Evolutionary conservation across 1,140 invertebrate species (phyloP), one percentile per base, ranked within the genome.

Genomic region (Hypothenemus hampei): DNA sequence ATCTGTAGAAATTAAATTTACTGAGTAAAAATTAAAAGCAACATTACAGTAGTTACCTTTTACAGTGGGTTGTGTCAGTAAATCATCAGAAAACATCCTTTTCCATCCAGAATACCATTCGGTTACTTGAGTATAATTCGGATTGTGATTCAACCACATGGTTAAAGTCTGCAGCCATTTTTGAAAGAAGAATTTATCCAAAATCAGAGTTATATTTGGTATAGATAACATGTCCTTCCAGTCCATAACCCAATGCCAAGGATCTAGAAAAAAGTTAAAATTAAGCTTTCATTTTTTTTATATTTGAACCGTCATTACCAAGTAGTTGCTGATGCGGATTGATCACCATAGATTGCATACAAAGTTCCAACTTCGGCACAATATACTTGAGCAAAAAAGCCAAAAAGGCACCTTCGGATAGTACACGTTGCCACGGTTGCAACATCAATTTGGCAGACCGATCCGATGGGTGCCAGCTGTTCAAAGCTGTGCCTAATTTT

Each of bases 101-200:
- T 93, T 91, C 92, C 92, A 96, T 11, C 88, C 89, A 21, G 81
- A 78, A 68, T 91, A 94, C 92, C 92, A 95, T 29, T 85, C 82
- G 0, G 82, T 84, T 1, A 95, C 83, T 74, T 95, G 87, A 15
- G 86, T 81, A 68, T 86, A 92, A 70, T 89, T 85, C 0, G 86
- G 87, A 13, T 80, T 81, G 65, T 87, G 84, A 67, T 85, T 86
- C 0, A 94, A 71, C 91, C 91, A 94, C 11, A 85, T 68, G 10
- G 83, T 83, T 19, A 95, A 70, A 13, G 83, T 79, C 69, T 89
- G 83, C 29, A 91, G 72, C 91, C 91, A 95, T 60, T 86, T 85
- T 0, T 89, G 90, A 62, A 95, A 95, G 74, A 95, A 95, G 57
- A 78, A 80, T 64, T 87, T 87, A 58, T 92, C 87, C 6, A 96